Base-by-base conservation (phyloP, 2,797 vertebrate species). In the Muraenolepis orangiensis region DNA sequence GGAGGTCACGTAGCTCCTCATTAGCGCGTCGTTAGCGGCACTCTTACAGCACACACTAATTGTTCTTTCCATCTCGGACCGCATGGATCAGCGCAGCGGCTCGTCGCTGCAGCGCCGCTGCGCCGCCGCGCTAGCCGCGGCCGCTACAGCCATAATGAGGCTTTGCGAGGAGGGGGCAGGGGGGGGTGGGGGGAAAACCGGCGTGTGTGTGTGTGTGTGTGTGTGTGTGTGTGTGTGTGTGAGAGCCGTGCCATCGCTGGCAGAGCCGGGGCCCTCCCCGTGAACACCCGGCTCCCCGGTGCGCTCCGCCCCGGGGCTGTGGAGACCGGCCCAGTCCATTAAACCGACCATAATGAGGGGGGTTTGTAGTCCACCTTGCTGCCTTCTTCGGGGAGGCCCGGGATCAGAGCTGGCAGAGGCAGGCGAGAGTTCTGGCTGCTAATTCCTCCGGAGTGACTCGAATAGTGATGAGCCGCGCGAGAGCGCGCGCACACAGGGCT, bases 351-450 rank as follows among this genome's bases (percentile, higher is more conserved):
- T 86, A 89, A 91, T 79, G 85, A 87, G 83, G 77, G 80, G 6
- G 74, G 87, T 88, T 90, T 88, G 86, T 89, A 86, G 88, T 90
- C 88, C 85, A 86, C 84, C 89, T 89, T 84, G 71, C 79, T 83
- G 85, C 81, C 84, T 46, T 84, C 86, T 84, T 82, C 81, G 82
- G 86, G 85, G 85, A 88, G 85, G 74, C 80, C 87, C 67, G 82
- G 78, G 88, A 91, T 91, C 89, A 91, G 89, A 91, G 90, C 88
- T 91, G 91, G 88, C 90, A 89, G 87, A 89, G 88, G n/a, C n/a
- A 90, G 89, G 84, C 87, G 75, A 11, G 86, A 85, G 87, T 89
- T 89, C 89, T 90, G 90, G 90, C 89, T 88, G 86, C 90, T 87
- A 88, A 90, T 89, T 91, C 87, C 84, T 82, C 66, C 42, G 69